phyloP scores from a whole-genome alignment of 2,888 invertebrate genomes.

The Rhaphigaster nebulosa region DNA sequence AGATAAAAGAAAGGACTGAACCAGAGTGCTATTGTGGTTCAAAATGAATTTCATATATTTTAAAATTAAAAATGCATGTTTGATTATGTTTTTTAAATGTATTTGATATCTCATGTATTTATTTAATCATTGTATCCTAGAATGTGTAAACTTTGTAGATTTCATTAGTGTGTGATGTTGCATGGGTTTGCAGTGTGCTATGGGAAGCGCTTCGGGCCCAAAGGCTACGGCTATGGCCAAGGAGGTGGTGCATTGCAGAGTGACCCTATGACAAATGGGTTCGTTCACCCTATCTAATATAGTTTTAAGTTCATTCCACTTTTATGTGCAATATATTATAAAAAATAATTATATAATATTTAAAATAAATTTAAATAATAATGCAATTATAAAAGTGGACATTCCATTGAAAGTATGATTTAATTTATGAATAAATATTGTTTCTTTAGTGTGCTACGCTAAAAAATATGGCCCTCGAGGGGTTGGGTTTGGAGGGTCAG shows the following conservation, averaged over 20 bases:
- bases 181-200: slow-evolving; percentile 83
- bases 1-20: slow-evolving; percentile 1
- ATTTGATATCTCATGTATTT: slow-evolving; percentile 39
- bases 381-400: slow-evolving; percentile 21
- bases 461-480: slow-evolving; percentile 95
- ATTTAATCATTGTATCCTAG: slow-evolving; percentile 46
- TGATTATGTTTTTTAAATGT: slow-evolving; percentile 45
- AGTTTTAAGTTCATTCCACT: slow-evolving; percentile 45
- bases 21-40: slow-evolving; percentile 26
- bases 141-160: slow-evolving; percentile 40
- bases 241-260: slow-evolving; percentile 95
- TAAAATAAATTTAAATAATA: background rate
- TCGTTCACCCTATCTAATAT: slow-evolving; percentile 69
- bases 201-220: slow-evolving; percentile 96
- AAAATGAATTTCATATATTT: background rate
- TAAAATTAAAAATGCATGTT: slow-evolving; percentile 42
- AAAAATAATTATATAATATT: background rate
- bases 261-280: slow-evolving; percentile 87
- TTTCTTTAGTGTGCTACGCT: slow-evolving; percentile 88
- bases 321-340: slow-evolving; percentile 47
- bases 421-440: slow-evolving; percentile 62
- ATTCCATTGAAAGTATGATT: slow-evolving; percentile 46
- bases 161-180: slow-evolving; percentile 62
- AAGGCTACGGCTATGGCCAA: slow-evolving; percentile 97
- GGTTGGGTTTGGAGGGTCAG: slow-evolving; percentile 92